These are phyloP conservation scores for Gasterosteus aculeatus DNA, from an alignment of 2,113 vertebrate species.

Conservation along the genomic window DNA sequence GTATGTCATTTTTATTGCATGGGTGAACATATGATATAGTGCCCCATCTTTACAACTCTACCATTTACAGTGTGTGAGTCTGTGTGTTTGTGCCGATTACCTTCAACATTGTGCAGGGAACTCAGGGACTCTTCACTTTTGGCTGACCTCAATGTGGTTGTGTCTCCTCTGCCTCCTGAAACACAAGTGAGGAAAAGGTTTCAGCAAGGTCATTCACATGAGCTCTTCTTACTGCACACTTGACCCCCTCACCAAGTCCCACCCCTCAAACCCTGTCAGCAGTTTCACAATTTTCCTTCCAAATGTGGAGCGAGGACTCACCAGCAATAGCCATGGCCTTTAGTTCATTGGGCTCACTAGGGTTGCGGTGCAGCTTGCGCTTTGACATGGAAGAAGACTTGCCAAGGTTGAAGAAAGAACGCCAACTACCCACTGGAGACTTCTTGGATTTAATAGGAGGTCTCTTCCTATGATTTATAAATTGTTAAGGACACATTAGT, in stretches of 20 bases:
- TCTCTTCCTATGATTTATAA: constrained; percentile 83
- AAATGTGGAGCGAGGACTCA: constrained; percentile 59
- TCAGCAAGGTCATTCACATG: neutral
- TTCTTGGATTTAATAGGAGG: constrained; percentile 94
- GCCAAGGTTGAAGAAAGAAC: constrained; percentile 97
- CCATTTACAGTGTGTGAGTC: too few relatives aligned
- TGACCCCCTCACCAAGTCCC: too few relatives aligned
- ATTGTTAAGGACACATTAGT: neutral
- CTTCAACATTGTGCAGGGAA: constrained; percentile 95
- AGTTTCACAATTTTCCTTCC: neutral
- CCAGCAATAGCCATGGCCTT: constrained; percentile 93
- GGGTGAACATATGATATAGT: too few relatives aligned
- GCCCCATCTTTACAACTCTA: too few relatives aligned
- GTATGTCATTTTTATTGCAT: too few relatives aligned
- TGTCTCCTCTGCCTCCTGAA: constrained; percentile 92
- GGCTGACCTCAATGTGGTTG: constrained; percentile 91
- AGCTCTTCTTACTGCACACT: neutral
- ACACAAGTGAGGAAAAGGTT: neutral
- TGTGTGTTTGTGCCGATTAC: constrained; percentile 71
- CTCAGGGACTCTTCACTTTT: constrained; percentile 99
- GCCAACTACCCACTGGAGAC: constrained; percentile 96
- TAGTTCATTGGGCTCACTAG: constrained; percentile 94
- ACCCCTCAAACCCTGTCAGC: too few relatives aligned
- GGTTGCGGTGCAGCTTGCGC: constrained; percentile 94
- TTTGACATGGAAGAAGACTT: constrained; percentile 94